phyloP scores from a whole-genome alignment of 2,113 vertebrate species.

The Corynorhinus townsendii region DNA sequence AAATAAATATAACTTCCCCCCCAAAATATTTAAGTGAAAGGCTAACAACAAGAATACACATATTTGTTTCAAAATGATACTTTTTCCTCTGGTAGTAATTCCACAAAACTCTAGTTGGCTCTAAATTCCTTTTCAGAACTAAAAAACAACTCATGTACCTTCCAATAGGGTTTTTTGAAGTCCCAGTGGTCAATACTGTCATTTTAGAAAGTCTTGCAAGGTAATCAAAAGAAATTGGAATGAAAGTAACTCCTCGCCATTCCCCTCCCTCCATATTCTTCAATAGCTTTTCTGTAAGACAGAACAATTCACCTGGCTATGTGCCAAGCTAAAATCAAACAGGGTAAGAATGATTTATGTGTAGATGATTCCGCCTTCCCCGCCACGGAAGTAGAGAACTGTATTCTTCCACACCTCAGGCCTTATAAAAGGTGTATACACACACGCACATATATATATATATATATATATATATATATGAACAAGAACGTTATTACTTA shows the following conservation, averaged over 20 bases:
- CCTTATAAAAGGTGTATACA: not conserved
- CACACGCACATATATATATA: not conserved
- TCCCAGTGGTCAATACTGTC: not conserved
- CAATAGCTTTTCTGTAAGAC: not conserved
- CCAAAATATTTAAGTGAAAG: not conserved
- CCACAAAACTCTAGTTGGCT: not conserved
- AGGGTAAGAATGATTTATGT: not conserved
- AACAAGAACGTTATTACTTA: not conserved
- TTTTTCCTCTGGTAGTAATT: not conserved
- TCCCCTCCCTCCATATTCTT: not conserved
- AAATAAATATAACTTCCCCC: not conserved
- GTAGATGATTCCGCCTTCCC: not conserved
- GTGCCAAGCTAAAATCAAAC: not conserved
- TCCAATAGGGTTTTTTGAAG: not conserved
- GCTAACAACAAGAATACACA: not conserved
- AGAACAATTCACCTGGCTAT: not conserved
- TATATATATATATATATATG: not conserved
- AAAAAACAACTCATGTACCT: not conserved
- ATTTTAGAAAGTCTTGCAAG: constrained; percentile 16
- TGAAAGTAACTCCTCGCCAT: not conserved
- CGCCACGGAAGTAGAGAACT: not conserved
- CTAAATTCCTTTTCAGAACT: constrained; percentile 2
- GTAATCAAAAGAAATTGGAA: not conserved
- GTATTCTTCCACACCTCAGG: not conserved
- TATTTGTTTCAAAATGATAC: not conserved